Evolutionary conservation across 2,797 vertebrate species (phyloP).

Genomic region (Bradypus variegatus): DNA sequence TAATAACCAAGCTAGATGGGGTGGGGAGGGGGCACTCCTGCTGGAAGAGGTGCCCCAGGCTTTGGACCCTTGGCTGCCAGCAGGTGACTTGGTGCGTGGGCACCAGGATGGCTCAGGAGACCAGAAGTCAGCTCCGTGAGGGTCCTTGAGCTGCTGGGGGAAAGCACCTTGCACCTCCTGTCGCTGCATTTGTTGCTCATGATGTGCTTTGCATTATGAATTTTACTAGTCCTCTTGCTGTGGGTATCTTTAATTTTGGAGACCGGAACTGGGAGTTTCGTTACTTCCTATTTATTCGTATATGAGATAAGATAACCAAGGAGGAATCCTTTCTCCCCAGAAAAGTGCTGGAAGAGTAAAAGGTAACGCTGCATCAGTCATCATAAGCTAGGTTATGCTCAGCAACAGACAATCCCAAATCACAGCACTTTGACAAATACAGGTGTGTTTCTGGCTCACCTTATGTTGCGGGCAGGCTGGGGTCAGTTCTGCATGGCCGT

Average conservation of each 20-base stretch:
- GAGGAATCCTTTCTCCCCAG: background rate
- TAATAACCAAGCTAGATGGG: background rate
- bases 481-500: background rate
- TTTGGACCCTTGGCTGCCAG: background rate
- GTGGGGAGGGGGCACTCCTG: fast-evolving
- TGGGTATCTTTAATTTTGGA: background rate
- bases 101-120: fast-evolving
- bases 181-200: fast-evolving
- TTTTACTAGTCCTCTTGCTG: background rate
- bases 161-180: background rate
- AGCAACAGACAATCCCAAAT: background rate
- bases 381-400: fast-evolving
- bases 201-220: background rate
- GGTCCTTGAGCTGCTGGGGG: background rate
- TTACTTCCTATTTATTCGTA: background rate
- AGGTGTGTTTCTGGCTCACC: background rate
- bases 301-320: background rate
- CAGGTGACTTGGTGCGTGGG: background rate
- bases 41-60: background rate
- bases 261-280: fast-evolving
- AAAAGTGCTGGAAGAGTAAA: background rate
- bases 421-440: fast-evolving
- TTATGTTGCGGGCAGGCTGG: fast-evolving
- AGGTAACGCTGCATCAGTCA: fast-evolving
- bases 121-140: fast-evolving